phyloP scores from a whole-genome alignment of 2,113 vertebrate genomes.

The Gallinago paraguaiae region DNA sequence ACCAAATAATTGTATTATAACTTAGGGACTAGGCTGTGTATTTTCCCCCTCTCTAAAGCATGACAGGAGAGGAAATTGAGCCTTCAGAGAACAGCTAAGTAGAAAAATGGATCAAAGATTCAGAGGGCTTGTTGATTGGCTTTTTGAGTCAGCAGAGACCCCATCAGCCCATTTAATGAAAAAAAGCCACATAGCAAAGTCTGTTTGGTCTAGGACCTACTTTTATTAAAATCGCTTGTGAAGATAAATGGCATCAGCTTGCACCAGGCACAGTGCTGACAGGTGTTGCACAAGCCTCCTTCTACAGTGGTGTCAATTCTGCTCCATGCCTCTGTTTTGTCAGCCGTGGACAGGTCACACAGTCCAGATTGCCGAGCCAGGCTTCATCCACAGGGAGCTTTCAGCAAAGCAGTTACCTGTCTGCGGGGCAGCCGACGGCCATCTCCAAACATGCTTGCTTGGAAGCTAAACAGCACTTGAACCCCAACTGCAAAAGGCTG shows the following conservation, averaged over 20 bases:
- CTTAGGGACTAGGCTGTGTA: slow-evolving; percentile 10
- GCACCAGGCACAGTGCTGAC: neutral
- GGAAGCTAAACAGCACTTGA: neutral
- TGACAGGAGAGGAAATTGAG: slow-evolving; percentile 57
- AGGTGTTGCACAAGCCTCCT: neutral
- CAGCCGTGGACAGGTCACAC: fast-evolving
- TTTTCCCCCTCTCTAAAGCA: neutral
- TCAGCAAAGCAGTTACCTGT: neutral
- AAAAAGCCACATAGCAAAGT: neutral
- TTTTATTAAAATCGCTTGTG: neutral
- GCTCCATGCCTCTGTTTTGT: neutral
- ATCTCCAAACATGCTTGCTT: neutral
- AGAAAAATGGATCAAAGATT: slow-evolving; percentile 68
- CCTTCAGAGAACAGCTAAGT: slow-evolving; percentile 50
- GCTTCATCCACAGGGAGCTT: fast-evolving
- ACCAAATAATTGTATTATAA: slow-evolving; percentile 59
- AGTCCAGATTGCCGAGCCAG: fast-evolving
- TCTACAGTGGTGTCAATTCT: fast-evolving
- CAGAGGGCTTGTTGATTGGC: neutral
- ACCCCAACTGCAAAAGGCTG: neutral
- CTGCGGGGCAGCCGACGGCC: fast-evolving
- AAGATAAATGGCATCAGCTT: neutral
- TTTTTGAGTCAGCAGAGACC: slow-evolving; percentile 5
- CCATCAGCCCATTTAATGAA: neutral
- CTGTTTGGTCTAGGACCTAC: neutral